Evolutionary conservation across 2,888 invertebrate species (phyloP).

Genomic region (Lasioglossum zephyrum): DNA sequence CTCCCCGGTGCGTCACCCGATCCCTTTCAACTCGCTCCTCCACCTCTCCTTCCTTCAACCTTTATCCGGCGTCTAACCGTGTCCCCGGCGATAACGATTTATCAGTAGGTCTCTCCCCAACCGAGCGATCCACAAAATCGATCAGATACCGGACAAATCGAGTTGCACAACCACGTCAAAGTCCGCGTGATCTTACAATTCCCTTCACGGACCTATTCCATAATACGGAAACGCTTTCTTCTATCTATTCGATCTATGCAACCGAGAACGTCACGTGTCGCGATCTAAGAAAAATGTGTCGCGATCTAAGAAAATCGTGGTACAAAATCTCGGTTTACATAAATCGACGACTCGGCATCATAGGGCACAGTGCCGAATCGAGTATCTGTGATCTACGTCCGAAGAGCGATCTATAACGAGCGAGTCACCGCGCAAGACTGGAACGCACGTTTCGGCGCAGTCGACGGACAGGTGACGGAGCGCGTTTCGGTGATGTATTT

Average conservation of each 20-base stretch:
- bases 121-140: slow-evolving; percentile 30
- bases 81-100: slow-evolving; percentile 19
- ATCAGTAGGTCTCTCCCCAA: slow-evolving; percentile 17
- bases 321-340: no score
- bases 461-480: no score
- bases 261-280: no score
- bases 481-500: no score
- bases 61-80: neutral
- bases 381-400: no score
- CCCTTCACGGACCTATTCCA: neutral
- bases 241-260: slow-evolving; percentile 11
- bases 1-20: neutral
- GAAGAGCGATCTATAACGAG: no score
- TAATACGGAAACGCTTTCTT: neutral
- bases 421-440: no score
- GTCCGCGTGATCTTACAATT: neutral
- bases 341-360: no score
- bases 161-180: slow-evolving; percentile 20
- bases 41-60: neutral
- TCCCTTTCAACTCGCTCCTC: neutral
- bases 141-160: slow-evolving; percentile 11
- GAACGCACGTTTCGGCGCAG: no score
- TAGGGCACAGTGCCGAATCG: no score
- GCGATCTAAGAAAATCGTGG: no score
- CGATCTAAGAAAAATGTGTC: no score